phyloP scores from a whole-genome alignment of 2,888 invertebrate genomes.

The Diaperis boleti region DNA sequence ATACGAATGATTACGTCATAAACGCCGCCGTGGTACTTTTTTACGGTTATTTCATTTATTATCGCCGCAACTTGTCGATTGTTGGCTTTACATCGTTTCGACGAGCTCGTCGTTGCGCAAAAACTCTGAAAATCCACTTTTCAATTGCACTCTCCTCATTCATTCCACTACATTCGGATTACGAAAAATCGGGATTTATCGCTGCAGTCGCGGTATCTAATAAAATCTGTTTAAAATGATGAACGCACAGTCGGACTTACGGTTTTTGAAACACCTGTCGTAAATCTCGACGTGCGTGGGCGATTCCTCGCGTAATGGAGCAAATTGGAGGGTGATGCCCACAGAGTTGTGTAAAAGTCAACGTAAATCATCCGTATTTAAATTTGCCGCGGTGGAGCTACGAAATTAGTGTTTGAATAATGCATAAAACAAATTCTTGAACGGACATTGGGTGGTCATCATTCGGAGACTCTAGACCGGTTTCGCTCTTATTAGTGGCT shows the following conservation, averaged over 20 bases:
- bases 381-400: not conserved
- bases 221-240: constrained; percentile 1
- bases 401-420: too few species aligned
- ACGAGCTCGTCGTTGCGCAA: constrained; percentile 4
- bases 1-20: constrained; percentile 21
- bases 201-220: not conserved
- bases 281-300: not conserved
- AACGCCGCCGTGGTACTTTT: constrained; percentile 9
- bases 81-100: constrained; percentile 9
- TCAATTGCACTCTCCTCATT: constrained; percentile 1
- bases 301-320: constrained; percentile 2
- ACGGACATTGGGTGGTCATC: too few species aligned
- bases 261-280: constrained; percentile 1
- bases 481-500: too few species aligned
- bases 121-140: not conserved
- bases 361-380: constrained; percentile 1
- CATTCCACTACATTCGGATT: not conserved
- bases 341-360: not conserved
- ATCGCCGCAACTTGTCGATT: constrained; percentile 19
- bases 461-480: too few species aligned
- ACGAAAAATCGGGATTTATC: not conserved
- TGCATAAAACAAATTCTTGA: too few species aligned
- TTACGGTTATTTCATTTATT: constrained; percentile 27
- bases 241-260: not conserved
- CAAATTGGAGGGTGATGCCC: not conserved